phyloP scores from a whole-genome alignment of 2,113 vertebrate species.

The Melanerpes formicivorus region DNA sequence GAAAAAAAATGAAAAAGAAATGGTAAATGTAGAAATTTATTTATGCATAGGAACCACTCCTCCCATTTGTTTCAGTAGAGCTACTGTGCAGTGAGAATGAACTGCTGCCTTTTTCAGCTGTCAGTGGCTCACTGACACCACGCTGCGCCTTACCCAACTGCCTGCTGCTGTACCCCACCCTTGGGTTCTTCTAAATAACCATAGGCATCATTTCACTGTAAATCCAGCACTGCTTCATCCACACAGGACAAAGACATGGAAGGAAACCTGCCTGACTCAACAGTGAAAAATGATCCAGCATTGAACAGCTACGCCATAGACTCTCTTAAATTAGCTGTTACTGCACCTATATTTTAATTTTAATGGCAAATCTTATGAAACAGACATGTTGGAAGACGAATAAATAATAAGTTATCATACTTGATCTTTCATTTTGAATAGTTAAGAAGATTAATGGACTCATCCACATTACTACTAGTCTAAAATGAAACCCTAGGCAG shows the following conservation, averaged over 20 bases:
- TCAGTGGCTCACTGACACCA: not conserved
- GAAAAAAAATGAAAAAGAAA: not conserved
- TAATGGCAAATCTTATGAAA: slow-evolving; percentile 64
- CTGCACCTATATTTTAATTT: slow-evolving; percentile 65
- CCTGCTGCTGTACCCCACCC: not conserved
- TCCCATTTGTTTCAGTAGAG: not conserved
- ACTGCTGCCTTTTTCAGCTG: not conserved
- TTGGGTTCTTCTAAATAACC: not conserved
- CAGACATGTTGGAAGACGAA: slow-evolving; percentile 58
- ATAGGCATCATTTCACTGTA: fast-evolving
- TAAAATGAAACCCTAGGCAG: slow-evolving; percentile 48
- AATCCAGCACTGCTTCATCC: not conserved
- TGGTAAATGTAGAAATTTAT: not conserved
- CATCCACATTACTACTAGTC: slow-evolving; percentile 50
- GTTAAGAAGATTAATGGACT: slow-evolving; percentile 76
- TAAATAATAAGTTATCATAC: slow-evolving; percentile 74
- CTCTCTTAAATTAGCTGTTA: slow-evolving; percentile 63
- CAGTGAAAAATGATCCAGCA: slow-evolving; percentile 52
- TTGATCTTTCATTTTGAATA: slow-evolving; percentile 70
- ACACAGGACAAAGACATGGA: not conserved
- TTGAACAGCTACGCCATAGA: slow-evolving; percentile 29
- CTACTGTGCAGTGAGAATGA: not conserved
- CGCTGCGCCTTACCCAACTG: not conserved
- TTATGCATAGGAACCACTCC: not conserved
- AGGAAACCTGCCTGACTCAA: not conserved